Conservation (phyloP, 2,888 invertebrate genomes). For the Scaptomyza reducta region DNA sequence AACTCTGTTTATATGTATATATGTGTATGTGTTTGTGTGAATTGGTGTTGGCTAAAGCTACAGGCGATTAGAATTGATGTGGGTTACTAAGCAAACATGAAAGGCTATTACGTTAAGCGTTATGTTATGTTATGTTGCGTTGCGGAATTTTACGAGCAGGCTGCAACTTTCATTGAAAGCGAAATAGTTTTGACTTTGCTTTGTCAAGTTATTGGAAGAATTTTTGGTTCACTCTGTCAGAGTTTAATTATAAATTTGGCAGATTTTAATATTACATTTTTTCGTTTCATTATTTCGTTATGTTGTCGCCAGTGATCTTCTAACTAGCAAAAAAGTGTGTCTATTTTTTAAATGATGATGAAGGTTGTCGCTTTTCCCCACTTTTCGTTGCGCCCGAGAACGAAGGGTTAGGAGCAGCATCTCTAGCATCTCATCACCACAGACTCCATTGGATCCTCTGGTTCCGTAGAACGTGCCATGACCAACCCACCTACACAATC, state of each 20-base stretch:
- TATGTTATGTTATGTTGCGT: conserved; percentile 67
- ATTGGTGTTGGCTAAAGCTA: conserved; percentile 51
- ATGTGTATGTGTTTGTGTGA: conserved; percentile 8
- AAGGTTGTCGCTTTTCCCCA: too few species aligned
- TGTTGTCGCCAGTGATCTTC: conserved; percentile 14
- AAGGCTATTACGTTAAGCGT: conserved; percentile 79
- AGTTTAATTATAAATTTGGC: conserved; percentile 25
- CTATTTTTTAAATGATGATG: too few species aligned
- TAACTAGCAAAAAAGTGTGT: conserved; percentile 24
- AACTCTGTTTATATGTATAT: not conserved
- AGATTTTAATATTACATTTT: conserved; percentile 12
- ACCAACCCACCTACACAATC: too few species aligned
- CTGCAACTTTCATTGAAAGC: conserved; percentile 50
- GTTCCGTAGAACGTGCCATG: too few species aligned
- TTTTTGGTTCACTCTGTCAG: conserved; percentile 2
- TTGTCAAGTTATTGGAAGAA: conserved; percentile 6
- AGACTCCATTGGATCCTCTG: too few species aligned
- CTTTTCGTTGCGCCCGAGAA: too few species aligned
- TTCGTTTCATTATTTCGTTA: not conserved
- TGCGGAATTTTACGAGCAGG: conserved; percentile 57
- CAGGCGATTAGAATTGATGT: conserved; percentile 79
- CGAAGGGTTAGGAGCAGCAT: too few species aligned
- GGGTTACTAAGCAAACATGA: conserved; percentile 80
- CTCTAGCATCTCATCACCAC: too few species aligned
- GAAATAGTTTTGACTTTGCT: conserved; percentile 49